These are phyloP conservation scores for Argyrosomus regius DNA, from an alignment of 2,797 vertebrate genomes.

Conservation along the genomic window DNA sequence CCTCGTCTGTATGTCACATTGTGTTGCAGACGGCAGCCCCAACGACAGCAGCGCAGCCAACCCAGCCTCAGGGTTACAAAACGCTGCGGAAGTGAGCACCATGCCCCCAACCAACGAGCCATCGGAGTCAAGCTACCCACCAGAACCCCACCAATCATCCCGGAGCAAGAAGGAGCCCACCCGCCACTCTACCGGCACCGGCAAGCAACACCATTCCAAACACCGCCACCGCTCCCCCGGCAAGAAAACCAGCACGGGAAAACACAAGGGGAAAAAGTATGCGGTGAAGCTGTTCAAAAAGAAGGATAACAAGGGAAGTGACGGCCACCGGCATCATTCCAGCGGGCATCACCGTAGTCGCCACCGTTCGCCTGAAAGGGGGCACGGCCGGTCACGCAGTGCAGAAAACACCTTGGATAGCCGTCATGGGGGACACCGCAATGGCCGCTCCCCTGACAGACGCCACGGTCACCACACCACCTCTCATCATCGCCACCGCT, in stretches of 20 bases:
- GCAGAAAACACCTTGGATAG: conserved; percentile 91
- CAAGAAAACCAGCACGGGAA: conserved; percentile 81
- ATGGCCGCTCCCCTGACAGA: conserved; percentile 88
- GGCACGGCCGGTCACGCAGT: conserved; percentile 87
- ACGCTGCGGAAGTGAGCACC: conserved; percentile 94
- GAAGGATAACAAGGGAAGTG: conserved; percentile 75
- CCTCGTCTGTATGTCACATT: conserved; percentile 78
- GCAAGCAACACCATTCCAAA: conserved; percentile 87
- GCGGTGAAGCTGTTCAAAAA: conserved; percentile 55
- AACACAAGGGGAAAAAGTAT: conserved; percentile 65
- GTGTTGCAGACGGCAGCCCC: conserved; percentile 92
- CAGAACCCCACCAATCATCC: conserved; percentile 93
- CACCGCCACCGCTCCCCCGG: conserved; percentile 88
- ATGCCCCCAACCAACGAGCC: conserved; percentile 81
- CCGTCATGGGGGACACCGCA: conserved; percentile 73
- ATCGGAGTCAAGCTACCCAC: conserved; percentile 91
- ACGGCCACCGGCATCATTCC: conserved; percentile 73
- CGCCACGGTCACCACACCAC: conserved; percentile 78
- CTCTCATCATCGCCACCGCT: conserved; percentile 81
- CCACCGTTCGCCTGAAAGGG: conserved; percentile 87
- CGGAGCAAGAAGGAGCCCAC: conserved; percentile 89
- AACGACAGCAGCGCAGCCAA: conserved; percentile 90
- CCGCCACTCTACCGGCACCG: conserved; percentile 79
- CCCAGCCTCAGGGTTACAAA: conserved; percentile 93
- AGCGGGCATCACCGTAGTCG: conserved; percentile 81